phyloP scores from a whole-genome alignment of 2,888 invertebrate genomes.

The Heliconius charithonia region DNA sequence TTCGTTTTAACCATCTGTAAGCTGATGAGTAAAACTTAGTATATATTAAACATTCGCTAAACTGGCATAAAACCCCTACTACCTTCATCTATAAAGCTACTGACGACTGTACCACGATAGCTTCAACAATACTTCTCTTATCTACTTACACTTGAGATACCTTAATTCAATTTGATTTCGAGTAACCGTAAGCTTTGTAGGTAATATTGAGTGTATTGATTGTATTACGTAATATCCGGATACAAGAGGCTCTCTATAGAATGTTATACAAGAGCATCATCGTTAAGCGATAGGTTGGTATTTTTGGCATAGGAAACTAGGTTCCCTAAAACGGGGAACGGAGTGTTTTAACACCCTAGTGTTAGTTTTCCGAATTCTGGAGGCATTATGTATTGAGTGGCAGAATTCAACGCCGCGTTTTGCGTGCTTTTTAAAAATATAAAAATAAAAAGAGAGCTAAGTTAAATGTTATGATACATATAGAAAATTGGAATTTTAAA shows the following conservation, averaged over 20 bases:
- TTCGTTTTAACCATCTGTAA: no score
- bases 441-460: no score
- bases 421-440: no score
- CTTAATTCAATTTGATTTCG: slow-evolving; percentile 28
- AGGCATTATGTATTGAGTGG: neutral
- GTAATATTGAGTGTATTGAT: slow-evolving; percentile 19
- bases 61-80: neutral
- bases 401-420: neutral
- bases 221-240: slow-evolving; percentile 12
- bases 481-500: no score
- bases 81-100: neutral
- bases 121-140: neutral
- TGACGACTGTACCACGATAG: neutral
- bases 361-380: neutral
- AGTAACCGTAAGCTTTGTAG: slow-evolving; percentile 29
- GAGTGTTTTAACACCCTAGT: neutral
- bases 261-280: neutral
- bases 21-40: no score
- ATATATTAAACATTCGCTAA: no score
- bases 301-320: neutral
- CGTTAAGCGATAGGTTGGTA: neutral
- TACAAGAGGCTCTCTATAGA: neutral
- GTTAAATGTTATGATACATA: no score
- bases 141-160: slow-evolving; percentile 17
- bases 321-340: no score